A percentile compares a stretch with the other conserved stretches of the same genome.
phyloP scores from a whole-genome alignment of 2,888 invertebrate genomes.

The Heliconius cydno region DNA sequence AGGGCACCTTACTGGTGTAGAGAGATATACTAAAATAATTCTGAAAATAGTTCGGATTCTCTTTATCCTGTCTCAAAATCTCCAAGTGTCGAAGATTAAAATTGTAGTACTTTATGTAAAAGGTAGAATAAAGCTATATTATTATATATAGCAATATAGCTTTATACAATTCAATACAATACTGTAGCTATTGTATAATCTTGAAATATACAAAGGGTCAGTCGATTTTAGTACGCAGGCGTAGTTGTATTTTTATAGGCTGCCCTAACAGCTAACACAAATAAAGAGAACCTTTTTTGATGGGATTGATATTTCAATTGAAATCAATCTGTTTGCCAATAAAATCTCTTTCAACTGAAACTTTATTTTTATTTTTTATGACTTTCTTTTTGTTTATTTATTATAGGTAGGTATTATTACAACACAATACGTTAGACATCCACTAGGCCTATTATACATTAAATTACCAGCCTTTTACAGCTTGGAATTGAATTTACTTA shows the following conservation, averaged over 20 bases:
- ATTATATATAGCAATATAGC: background rate
- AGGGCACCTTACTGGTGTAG: too few species aligned
- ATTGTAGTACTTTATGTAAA: background rate
- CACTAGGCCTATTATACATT: background rate
- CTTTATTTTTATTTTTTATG: background rate
- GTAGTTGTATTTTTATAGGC: slow-evolving; percentile 18
- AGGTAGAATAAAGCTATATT: background rate
- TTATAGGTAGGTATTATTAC: background rate
- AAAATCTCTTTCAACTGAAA: background rate
- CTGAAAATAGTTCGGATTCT: too few species aligned
- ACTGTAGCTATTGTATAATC: background rate
- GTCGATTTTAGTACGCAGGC: slow-evolving; percentile 23
- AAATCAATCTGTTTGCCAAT: slow-evolving; percentile 1
- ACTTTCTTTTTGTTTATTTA: background rate
- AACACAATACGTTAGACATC: background rate
- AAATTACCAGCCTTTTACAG: too few species aligned
- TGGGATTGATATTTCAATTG: slow-evolving; percentile 21
- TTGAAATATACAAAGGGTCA: background rate
- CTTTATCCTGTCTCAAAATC: too few species aligned
- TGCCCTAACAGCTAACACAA: slow-evolving; percentile 4
- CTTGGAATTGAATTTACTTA: too few species aligned
- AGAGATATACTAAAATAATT: too few species aligned
- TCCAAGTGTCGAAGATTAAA: background rate
- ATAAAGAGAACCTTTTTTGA: slow-evolving; percentile 23
- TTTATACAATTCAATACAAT: slow-evolving; percentile 2